Base-by-base conservation (phyloP, 2,888 invertebrate species). In the Limnephilus rhombicus region DNA sequence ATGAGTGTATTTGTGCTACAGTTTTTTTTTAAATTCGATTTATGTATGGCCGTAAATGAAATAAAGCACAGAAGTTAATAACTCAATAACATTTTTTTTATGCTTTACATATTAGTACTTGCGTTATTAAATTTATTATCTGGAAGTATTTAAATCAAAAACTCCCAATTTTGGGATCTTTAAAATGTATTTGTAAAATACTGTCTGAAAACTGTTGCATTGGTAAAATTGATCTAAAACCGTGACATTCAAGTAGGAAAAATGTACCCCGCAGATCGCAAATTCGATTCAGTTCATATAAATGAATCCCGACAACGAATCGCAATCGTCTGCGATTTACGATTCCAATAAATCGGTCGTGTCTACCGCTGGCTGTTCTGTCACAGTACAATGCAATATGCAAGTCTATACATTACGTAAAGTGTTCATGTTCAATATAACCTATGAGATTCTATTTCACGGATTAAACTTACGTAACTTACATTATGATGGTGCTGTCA, bases 241-340 rank as follows among this genome's bases (percentile, higher is more conserved):
- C 9, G 9, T 68, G 68, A 68, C n/a, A 68, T 68, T n/a, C 68
- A 24, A 68, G 68, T 68, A 68, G 68, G 68, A 68, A 68, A 68
- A 68, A 68, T 68, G 9, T 68, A 68, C 68, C 68, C 68, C 68
- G 68, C 68, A 68, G 68, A 86, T 45, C 18, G 86, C 86, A 45
- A 41, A 86, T 45, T 86, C 45, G 41, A 86, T 86, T 45, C 86
- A 49, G 29, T 45, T 45, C 29, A 41, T 68, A 29, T 45, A 68
- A 91, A 89, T 49, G 53, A 83, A 80, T 31, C 41, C 49, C 45
- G 82, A 80, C 89, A 91, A 91, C 89, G 82, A 29, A 91, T 92
- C 87, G 91, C 92, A 85, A 89, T 80, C 92, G 91, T 81, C 87
- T 81, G 92, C 92, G 91, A 92, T 92, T 92, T 92, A 92, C 92